Base-by-base conservation (phyloP, 2,888 invertebrate species). In the Gortyna flavago region DNA sequence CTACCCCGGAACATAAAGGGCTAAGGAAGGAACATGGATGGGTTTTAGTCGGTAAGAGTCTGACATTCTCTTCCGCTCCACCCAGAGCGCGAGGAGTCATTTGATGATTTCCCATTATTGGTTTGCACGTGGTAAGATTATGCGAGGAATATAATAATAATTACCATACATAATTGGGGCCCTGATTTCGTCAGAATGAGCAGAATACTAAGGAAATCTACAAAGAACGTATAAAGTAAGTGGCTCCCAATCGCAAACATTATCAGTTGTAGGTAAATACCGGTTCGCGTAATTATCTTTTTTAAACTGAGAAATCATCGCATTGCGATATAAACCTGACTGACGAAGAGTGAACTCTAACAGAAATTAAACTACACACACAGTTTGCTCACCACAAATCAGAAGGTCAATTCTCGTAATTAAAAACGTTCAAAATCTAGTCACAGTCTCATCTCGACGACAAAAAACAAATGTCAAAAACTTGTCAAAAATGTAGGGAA, bases 211-310 rank as follows among this genome's bases (percentile, higher is more conserved):
- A 62, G 25, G 62, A 61, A 21, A 35, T 32, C n/a, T 9, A 61
- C 59, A 69, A 2, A 69, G 16, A 69, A 82, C 7, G 59, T 48
- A 64, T n/a, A n/a, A n/a, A 54, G 54, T 48, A 18, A 48, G 6
- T 57, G 54, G 59, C 69, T 54, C 16, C 32, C 32, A 65, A 77
- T 70, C 38, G 38, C 32, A 48, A 64, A 54, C 21, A 32, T n/a
- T 83, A 78, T 70, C 79, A 61, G 25, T 70, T 77, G 69, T 70
- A n/a, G n/a, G n/a, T n/a, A 57, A 83, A 67, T 78, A 79, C 67
- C 62, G 32, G 32, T 7, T 51, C 5, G 32, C 16, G 32, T 71
- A 41, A 68, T 71, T 68, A 78, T 68, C 44, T 64, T 70, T 57
- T 70, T 64, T 38, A 54, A 57, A 66, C 4, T 35, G 70, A 67